Base-by-base conservation (phyloP, 2,797 vertebrate species). In the Chloroceryle amazona region DNA sequence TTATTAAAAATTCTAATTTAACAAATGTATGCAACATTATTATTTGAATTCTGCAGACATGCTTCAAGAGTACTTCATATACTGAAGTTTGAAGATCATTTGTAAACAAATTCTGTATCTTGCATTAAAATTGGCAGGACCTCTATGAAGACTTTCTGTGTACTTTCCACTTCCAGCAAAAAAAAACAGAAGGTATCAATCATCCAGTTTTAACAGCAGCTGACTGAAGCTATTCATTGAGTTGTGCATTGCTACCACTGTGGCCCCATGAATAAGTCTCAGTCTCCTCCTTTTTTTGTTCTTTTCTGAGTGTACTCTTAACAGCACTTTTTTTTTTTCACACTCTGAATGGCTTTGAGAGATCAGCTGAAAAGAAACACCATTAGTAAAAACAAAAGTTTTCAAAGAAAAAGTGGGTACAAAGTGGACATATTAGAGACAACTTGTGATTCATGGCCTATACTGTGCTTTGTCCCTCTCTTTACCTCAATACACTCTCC, bases 271-370 rank as follows among this genome's bases (percentile, higher is more conserved):
- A 99, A 99, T 99, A 98, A 98, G 98, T 98, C 98, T 99, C 98
- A 97, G 98, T 75, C 73, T 88, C 33, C 39, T 39, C n/a, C 21
- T 80, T 13, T 95, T 90, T 98, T 99, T 99, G 98, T 98, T 98
- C 96, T 97, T 97, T 97, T 97, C 97, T 98, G 98, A 99, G 99
- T 99, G 98, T 98, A 98, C 98, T 98, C 98, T 99, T 96, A 98
- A 98, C 96, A 96, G 95, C 95, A 93, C 94, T 97, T 86, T 98
- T 98, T 98, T 98, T 98, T 97, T 78, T 58, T 35, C 7, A 28
- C 81, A 78, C 51, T 78, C 97, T 98, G 97, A 98, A 98, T 98
- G 97, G 94, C 98, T 98, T 98, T 90, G 57, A 97, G 97, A 98
- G 98, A 98, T 98, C 97, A 97, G 96, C 97, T 98, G 97, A 98